A percentile compares a stretch with the other conserved stretches of the same genome.
These are phyloP conservation scores for Anoplophora glabripennis DNA, from an alignment of 1,140 invertebrate species.

Conservation along the genomic window DNA sequence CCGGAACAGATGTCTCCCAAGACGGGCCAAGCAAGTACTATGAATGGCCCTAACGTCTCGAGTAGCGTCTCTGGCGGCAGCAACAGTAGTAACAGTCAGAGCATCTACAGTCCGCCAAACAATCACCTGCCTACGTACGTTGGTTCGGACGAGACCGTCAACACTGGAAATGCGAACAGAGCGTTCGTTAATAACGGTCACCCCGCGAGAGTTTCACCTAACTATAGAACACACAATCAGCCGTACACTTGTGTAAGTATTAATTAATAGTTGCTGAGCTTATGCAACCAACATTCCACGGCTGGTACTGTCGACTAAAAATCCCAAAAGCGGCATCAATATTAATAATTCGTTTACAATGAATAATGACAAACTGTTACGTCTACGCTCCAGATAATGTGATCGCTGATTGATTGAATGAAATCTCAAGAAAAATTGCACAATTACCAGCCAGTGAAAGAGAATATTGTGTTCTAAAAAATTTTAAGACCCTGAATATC, in stretches of 20 bases:
- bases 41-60: background rate
- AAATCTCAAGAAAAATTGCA: too few relatives aligned
- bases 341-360: too few relatives aligned
- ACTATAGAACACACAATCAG: slow-evolving; percentile 20
- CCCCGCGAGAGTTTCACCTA: slow-evolving; percentile 9
- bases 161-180: slow-evolving; percentile 9
- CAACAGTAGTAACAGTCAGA: slow-evolving; percentile 17
- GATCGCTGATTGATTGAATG: too few relatives aligned
- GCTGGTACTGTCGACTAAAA: too few relatives aligned
- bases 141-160: slow-evolving; percentile 16
- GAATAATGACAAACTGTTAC: too few relatives aligned
- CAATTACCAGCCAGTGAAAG: too few relatives aligned
- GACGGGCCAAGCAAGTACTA: slow-evolving; percentile 8
- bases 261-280: too few relatives aligned
- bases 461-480: too few relatives aligned
- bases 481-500: too few relatives aligned
- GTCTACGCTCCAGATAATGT: too few relatives aligned
- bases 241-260: slow-evolving; percentile 40
- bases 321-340: too few relatives aligned
- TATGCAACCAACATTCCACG: background rate
- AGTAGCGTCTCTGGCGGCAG: too few relatives aligned
- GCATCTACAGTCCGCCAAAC: slow-evolving; percentile 26
- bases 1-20: slow-evolving; percentile 39
- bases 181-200: slow-evolving; percentile 14
- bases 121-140: slow-evolving; percentile 27